Percentiles rank a stretch among this genome's conserved stretches.
phyloP scores from a whole-genome alignment of 2,797 vertebrate genomes.

The Falco columbarius region DNA sequence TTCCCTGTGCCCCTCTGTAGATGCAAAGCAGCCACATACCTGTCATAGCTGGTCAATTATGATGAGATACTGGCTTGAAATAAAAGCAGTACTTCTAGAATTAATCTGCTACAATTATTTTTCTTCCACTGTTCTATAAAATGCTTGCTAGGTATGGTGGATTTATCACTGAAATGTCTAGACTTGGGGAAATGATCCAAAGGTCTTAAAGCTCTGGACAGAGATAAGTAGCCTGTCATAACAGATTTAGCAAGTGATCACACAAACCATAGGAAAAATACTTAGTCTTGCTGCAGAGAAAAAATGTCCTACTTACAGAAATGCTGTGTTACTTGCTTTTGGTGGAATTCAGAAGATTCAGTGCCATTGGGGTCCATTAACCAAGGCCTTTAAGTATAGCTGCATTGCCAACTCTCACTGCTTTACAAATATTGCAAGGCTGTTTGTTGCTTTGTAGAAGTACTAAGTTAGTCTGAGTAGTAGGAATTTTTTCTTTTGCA shows the following conservation, averaged over 20 bases:
- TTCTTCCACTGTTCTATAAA: neutral
- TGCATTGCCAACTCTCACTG: neutral
- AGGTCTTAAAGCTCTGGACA: neutral
- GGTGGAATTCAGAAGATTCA: neutral
- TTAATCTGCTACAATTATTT: neutral
- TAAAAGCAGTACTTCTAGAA: neutral
- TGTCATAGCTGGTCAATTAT: neutral
- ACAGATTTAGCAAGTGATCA: slow-evolving; percentile 49
- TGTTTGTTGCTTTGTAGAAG: neutral
- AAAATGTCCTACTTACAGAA: neutral
- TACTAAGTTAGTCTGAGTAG: neutral
- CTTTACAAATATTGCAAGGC: neutral
- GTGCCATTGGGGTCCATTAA: neutral
- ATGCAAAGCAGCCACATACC: neutral
- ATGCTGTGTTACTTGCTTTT: neutral
- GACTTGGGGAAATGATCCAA: neutral
- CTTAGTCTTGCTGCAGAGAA: neutral
- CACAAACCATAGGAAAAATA: slow-evolving; percentile 19
- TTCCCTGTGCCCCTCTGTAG: neutral
- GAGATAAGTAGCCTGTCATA: slow-evolving; percentile 36
- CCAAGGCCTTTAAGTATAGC: neutral
- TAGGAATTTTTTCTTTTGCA: neutral
- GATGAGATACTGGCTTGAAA: neutral
- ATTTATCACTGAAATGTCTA: slow-evolving; percentile 44
- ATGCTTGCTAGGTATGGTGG: neutral